Evolutionary conservation across 1,140 invertebrate species (phyloP).

Genomic region (Euura lappo): DNA sequence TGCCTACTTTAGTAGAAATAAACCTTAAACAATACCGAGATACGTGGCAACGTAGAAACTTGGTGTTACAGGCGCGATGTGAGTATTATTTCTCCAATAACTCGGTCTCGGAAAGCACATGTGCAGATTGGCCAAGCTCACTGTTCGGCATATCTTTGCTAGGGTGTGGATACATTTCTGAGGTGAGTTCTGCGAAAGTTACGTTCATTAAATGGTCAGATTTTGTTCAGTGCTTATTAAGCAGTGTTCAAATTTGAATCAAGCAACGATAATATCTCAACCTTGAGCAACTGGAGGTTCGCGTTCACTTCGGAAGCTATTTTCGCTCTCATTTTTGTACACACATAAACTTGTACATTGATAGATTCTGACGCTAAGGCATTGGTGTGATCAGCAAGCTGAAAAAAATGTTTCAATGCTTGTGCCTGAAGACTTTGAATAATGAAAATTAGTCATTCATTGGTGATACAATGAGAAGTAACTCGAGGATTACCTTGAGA

Average conservation of each 20-base stretch:
- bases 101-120: slow-evolving; percentile 75
- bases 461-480: slow-evolving; percentile 3
- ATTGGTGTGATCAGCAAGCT: slow-evolving; percentile 67
- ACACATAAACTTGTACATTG: slow-evolving; percentile 68
- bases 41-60: slow-evolving; percentile 69
- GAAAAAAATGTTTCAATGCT: slow-evolving; percentile 37
- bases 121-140: slow-evolving; percentile 76
- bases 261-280: slow-evolving; percentile 37
- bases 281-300: slow-evolving; percentile 76
- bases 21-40: slow-evolving; percentile 59
- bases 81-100: slow-evolving; percentile 66
- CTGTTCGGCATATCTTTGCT: slow-evolving; percentile 72
- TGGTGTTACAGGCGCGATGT: slow-evolving; percentile 49
- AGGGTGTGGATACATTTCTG: slow-evolving; percentile 71
- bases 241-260: slow-evolving; percentile 12
- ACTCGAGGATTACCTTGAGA: slow-evolving; percentile 40
- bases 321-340: slow-evolving; percentile 78
- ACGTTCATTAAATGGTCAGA: slow-evolving; percentile 11
- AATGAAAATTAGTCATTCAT: no score
- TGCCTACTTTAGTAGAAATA: neutral
- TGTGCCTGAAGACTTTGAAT: no score
- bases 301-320: slow-evolving; percentile 76
- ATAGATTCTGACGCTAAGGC: slow-evolving; percentile 57
- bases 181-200: slow-evolving; percentile 65
- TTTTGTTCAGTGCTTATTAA: neutral